phyloP scores from a whole-genome alignment of 2,113 vertebrate genomes.

The Leptosomus discolor region DNA sequence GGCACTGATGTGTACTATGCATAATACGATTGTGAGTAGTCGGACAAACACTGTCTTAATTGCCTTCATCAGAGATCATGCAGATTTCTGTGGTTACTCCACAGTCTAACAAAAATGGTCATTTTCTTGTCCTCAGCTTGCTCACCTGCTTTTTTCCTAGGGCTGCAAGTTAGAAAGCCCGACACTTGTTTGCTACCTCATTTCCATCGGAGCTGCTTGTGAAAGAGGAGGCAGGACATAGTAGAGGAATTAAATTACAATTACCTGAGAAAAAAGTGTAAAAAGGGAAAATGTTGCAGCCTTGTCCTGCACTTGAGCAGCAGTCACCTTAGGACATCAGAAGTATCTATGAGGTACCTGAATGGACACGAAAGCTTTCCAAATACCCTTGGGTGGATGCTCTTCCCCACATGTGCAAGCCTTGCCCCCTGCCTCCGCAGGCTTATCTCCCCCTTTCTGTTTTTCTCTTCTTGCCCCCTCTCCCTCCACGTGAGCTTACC shows the following conservation, averaged over 20 bases:
- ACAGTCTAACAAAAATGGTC: neutral
- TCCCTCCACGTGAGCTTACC: neutral
- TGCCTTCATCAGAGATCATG: neutral
- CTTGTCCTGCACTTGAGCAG: neutral
- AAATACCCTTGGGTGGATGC: neutral
- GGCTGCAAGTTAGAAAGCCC: neutral
- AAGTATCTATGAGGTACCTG: neutral
- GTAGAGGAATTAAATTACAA: neutral
- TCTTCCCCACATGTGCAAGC: neutral
- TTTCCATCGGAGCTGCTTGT: neutral
- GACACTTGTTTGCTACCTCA: neutral
- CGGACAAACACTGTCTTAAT: neutral
- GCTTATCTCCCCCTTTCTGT: neutral
- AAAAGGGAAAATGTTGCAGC: neutral
- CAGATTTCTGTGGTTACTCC: neutral
- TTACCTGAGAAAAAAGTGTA: neutral
- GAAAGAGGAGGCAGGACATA: neutral
- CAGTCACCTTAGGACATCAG: neutral
- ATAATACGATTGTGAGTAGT: neutral
- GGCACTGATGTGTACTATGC: neutral
- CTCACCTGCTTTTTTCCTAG: neutral
- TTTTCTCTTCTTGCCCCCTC: neutral
- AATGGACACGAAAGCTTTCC: accelerated
- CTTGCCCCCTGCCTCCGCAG: neutral
- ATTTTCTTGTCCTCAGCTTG: neutral